Percentiles rank a stretch among this genome's conserved stretches.
Evolutionary conservation across 1,140 invertebrate genomes (phyloP).

Genomic region (Penaeus indicus): DNA sequence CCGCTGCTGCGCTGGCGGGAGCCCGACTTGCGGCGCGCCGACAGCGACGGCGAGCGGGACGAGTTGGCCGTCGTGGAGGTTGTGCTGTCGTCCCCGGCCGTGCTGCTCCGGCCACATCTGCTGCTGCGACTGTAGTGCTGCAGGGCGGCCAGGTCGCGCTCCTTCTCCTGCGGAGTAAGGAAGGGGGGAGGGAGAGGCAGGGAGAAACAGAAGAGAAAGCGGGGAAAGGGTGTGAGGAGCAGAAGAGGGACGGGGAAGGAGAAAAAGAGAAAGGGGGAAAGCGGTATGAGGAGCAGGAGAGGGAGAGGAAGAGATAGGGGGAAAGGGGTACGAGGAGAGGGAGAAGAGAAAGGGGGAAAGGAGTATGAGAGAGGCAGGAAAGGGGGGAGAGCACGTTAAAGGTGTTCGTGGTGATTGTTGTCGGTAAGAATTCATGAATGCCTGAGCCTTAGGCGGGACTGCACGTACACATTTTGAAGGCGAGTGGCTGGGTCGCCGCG

Average conservation of each 20-base stretch:
- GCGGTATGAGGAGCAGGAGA: not conserved
- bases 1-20: constrained; percentile 26
- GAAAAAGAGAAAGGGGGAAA: not conserved
- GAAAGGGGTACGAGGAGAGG: not conserved
- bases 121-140: constrained; percentile 24
- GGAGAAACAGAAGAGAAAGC: not conserved
- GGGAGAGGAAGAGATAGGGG: constrained; percentile 1
- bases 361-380: not conserved
- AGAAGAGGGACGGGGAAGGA: not conserved
- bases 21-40: constrained; percentile 32
- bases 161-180: constrained; percentile 28
- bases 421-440: no score
- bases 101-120: not conserved
- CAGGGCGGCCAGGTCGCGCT: constrained; percentile 37
- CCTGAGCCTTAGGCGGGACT: no score
- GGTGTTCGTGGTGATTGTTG: no score
- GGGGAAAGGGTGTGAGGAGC: not conserved
- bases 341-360: constrained; percentile 1
- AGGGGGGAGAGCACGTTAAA: not conserved
- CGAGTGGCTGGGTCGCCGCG: no score
- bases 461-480: no score
- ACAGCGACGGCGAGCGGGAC: constrained; percentile 47
- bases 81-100: not conserved
- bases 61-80: constrained; percentile 48
- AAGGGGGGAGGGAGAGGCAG: not conserved